phyloP scores from a whole-genome alignment of 2,797 vertebrate species.

The Ambastaia sidthimunki region DNA sequence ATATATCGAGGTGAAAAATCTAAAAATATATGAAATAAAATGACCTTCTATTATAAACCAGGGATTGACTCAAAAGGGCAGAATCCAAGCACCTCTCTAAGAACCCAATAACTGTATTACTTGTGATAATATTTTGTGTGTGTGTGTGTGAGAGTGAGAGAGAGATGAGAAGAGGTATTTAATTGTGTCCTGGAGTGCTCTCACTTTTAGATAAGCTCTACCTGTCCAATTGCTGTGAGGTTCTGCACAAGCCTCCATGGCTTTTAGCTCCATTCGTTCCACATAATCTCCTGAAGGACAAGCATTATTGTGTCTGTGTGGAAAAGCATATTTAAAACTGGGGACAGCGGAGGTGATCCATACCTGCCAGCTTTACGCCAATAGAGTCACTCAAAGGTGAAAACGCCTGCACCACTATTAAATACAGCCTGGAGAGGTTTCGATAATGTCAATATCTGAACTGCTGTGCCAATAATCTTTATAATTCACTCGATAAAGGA shows the following conservation, averaged over 20 bases:
- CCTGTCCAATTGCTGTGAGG: conserved; percentile 28
- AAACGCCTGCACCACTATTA: neutral
- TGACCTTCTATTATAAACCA: neutral
- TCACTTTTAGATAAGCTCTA: conserved; percentile 48
- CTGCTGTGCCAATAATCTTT: conserved; percentile 10
- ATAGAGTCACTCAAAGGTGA: conserved; percentile 25
- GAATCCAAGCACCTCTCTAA: neutral
- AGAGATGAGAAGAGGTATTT: conserved; percentile 38
- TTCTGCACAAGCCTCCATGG: conserved; percentile 25
- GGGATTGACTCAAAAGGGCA: neutral
- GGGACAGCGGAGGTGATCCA: conserved; percentile 45
- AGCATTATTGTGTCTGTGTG: conserved; percentile 23
- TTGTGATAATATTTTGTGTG: conserved; percentile 9
- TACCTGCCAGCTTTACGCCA: conserved; percentile 43
- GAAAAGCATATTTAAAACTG: conserved; percentile 47
- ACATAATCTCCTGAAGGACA: conserved; percentile 54
- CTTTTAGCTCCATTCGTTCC: conserved; percentile 48
- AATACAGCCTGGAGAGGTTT: conserved; percentile 37
- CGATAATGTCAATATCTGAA: conserved; percentile 10
- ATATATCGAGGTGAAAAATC: no score
- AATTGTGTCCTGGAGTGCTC: conserved; percentile 48
- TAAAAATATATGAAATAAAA: no score
- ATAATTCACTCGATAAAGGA: neutral
- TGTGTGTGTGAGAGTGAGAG: no score
- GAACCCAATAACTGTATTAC: neutral